Conservation (phyloP, 2,113 vertebrate genomes). For the Vulpes vulpes region DNA sequence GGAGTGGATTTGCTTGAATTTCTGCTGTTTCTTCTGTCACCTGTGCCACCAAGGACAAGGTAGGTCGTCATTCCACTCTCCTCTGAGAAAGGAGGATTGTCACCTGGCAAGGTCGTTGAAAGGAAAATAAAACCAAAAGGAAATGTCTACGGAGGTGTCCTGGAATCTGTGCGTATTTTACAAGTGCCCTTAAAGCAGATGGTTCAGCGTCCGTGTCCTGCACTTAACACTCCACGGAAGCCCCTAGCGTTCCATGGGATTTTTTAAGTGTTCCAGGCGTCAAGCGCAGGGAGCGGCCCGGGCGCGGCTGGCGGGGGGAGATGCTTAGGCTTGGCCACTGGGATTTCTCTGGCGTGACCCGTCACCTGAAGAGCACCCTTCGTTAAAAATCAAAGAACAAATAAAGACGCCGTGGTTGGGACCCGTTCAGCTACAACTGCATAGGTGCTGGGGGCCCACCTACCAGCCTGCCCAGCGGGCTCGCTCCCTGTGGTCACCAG, state of each 20-base stretch:
- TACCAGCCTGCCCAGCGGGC: background rate
- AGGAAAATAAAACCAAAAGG: background rate
- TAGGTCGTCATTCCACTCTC: too few relatives aligned
- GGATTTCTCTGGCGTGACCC: background rate
- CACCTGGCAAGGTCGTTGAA: background rate
- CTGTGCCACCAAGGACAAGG: background rate
- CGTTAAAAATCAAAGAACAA: background rate
- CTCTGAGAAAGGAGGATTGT: background rate
- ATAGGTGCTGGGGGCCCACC: rapidly evolving
- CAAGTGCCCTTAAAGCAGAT: background rate
- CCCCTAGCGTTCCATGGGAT: background rate
- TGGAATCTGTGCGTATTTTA: background rate
- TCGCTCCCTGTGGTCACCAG: background rate
- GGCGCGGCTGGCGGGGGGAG: too few relatives aligned
- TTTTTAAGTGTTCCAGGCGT: background rate
- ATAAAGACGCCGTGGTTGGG: background rate
- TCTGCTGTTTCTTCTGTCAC: background rate
- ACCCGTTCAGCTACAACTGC: rapidly evolving
- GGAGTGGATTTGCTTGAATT: too few relatives aligned
- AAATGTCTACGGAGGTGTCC: background rate
- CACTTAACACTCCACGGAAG: background rate
- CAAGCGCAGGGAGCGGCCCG: too few relatives aligned
- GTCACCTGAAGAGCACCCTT: background rate
- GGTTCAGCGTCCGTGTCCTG: background rate
- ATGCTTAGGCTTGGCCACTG: rapidly evolving